These are phyloP conservation scores for Macroglossus sobrinus DNA, from an alignment of 2,113 vertebrate species.

Conservation along the genomic window DNA sequence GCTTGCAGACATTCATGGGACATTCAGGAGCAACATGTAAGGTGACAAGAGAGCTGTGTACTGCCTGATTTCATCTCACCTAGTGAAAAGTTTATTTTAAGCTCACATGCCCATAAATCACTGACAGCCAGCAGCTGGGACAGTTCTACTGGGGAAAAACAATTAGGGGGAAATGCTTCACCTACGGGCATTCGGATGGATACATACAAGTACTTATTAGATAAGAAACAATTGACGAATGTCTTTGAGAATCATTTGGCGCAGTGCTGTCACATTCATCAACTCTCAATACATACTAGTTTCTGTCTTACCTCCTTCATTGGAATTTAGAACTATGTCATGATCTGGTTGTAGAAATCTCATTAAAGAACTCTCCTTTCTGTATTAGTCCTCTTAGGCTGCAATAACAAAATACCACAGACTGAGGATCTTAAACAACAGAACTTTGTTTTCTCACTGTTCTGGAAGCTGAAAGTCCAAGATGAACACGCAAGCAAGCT, in stretches of 20 bases:
- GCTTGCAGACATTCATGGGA: not conserved
- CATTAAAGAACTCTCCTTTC: not conserved
- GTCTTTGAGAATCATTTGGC: not conserved
- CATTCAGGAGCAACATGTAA: not conserved
- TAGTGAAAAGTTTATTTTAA: not conserved
- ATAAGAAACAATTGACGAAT: not conserved
- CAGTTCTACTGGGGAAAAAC: not conserved
- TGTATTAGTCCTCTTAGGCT: not conserved
- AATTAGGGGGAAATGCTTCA: not conserved
- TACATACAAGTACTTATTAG: not conserved
- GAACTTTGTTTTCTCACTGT: not conserved
- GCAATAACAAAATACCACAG: not conserved
- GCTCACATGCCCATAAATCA: not conserved
- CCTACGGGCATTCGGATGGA: accelerated
- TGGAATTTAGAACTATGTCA: not conserved
- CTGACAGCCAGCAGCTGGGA: not conserved
- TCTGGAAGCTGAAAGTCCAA: not conserved
- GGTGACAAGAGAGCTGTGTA: not conserved
- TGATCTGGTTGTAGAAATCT: not conserved
- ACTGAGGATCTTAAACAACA: not conserved
- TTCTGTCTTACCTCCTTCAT: not conserved
- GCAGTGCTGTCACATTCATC: accelerated
- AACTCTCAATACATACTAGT: not conserved
- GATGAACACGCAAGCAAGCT: not conserved
- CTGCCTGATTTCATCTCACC: not conserved